Evolutionary conservation across 2,888 invertebrate genomes (phyloP).

Genomic region (Morpho achilles): DNA sequence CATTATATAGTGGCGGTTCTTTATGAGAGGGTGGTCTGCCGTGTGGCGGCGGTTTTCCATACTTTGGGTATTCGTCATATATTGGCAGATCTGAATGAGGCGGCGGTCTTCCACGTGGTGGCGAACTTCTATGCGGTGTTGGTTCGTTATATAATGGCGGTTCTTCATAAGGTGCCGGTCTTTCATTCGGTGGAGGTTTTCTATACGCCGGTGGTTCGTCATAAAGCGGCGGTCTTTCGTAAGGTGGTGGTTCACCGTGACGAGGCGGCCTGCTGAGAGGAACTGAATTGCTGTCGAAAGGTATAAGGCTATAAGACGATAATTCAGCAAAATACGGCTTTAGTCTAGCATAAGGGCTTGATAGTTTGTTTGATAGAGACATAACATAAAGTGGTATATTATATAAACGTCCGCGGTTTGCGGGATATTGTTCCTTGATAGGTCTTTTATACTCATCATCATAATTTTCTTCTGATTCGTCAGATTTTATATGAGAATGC

Average conservation of each 20-base stretch:
- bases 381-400: too few relatives aligned
- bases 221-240: not conserved
- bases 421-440: too few relatives aligned
- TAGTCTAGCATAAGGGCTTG: too few relatives aligned
- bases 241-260: not conserved
- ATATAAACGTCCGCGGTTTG: too few relatives aligned
- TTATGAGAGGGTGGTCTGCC: not conserved
- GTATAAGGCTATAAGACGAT: not conserved
- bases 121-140: not conserved
- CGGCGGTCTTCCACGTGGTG: not conserved
- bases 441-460: too few relatives aligned
- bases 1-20: not conserved
- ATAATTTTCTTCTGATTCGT: too few relatives aligned
- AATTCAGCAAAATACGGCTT: too few relatives aligned
- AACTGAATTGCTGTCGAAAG: not conserved
- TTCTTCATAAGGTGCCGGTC: not conserved
- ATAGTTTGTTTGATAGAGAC: too few relatives aligned
- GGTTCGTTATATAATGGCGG: not conserved
- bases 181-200: not conserved
- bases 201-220: not conserved
- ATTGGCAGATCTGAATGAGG: not conserved
- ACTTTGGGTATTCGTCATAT: not conserved
- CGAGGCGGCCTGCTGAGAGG: not conserved
- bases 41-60: not conserved
- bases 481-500: too few relatives aligned